These are phyloP conservation scores for Capitulum mitella DNA, from an alignment of 2,888 invertebrate species.

Conservation along the genomic window DNA sequence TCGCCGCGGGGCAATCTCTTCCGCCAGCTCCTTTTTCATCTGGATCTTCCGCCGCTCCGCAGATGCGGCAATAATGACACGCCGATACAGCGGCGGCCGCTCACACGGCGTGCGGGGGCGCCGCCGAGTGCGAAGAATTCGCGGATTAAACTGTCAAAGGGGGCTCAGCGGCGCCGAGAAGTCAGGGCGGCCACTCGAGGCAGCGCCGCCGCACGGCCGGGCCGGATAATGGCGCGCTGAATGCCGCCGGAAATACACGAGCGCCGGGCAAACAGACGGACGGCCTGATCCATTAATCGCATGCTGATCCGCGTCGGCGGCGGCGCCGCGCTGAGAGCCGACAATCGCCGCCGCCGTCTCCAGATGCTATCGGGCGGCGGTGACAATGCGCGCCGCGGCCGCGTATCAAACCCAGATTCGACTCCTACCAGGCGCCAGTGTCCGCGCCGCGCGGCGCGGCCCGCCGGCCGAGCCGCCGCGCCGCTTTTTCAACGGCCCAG, in stretches of 20 bases:
- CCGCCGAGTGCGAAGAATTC: not conserved
- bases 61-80: not conserved
- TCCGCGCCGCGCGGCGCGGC: not conserved
- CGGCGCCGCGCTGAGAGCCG: not conserved
- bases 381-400: not conserved
- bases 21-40: slow-evolving; percentile 17
- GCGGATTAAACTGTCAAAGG: slow-evolving; percentile 21
- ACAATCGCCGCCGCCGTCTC: not conserved
- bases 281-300: not conserved
- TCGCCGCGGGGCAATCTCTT: slow-evolving; percentile 8
- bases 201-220: not conserved
- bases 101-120: not conserved
- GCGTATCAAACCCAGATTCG: not conserved
- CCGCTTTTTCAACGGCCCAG: not conserved
- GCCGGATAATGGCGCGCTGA: not conserved
- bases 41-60: not conserved
- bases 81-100: not conserved
- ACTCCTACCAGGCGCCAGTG: not conserved
- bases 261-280: not conserved
- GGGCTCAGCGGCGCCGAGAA: not conserved
- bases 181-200: not conserved
- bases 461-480: not conserved
- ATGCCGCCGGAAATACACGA: not conserved
- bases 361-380: not conserved
- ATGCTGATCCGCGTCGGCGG: not conserved